Evolutionary conservation across 2,797 vertebrate genomes (phyloP).

Genomic region (Triplophysa bombifrons): DNA sequence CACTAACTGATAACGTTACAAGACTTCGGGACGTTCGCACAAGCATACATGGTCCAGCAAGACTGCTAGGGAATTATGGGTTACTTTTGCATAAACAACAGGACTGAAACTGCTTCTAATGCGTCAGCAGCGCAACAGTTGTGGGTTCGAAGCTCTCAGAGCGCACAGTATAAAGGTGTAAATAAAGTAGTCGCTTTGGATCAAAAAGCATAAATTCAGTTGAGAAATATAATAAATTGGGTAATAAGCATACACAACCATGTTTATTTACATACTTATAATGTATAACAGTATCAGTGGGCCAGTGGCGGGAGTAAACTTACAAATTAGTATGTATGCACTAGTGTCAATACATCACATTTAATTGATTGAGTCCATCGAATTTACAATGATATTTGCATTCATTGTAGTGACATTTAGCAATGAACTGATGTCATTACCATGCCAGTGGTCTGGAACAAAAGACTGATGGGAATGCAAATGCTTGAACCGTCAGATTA

Average conservation of each 20-base stretch:
- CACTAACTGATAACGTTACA: conserved; percentile 48
- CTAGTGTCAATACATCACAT: background rate
- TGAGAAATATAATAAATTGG: background rate
- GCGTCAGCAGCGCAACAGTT: no score
- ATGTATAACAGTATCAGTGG: background rate
- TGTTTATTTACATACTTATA: background rate
- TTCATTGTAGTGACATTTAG: background rate
- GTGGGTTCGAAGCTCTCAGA: no score
- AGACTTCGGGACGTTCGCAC: conserved; percentile 64
- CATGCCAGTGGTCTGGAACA: conserved; percentile 15
- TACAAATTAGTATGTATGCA: background rate
- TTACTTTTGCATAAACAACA: conserved; percentile 9
- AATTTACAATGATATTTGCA: background rate
- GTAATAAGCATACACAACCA: background rate
- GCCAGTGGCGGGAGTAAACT: background rate
- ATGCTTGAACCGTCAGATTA: conserved; percentile 26
- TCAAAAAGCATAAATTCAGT: no score
- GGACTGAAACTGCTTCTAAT: no score
- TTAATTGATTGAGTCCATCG: background rate
- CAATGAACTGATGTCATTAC: conserved; percentile 1
- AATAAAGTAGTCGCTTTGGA: no score
- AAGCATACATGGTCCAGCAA: conserved; percentile 41
- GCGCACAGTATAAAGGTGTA: no score
- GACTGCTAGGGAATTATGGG: background rate
- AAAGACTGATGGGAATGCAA: conserved; percentile 25